These are phyloP conservation scores for Petrocephalus schoutedeni DNA, from an alignment of 2,797 vertebrate genomes.

Conservation along the genomic window DNA sequence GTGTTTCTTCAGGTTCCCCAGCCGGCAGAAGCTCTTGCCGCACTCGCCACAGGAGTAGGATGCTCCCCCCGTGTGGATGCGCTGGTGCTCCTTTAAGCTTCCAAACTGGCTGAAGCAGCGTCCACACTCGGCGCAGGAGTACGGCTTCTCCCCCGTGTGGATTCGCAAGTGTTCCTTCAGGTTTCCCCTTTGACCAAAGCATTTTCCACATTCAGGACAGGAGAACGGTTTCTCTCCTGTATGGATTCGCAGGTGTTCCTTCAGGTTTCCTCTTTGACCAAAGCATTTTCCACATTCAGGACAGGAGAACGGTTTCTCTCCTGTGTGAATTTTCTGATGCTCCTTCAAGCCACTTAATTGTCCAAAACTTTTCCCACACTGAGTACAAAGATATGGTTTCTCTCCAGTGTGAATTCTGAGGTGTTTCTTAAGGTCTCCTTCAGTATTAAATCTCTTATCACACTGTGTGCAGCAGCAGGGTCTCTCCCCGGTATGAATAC, in stretches of 20 bases:
- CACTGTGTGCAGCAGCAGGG: not conserved
- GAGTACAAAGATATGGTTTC: conserved; percentile 6
- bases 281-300: conserved; percentile 11
- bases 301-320: conserved; percentile 1
- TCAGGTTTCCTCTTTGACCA: not conserved
- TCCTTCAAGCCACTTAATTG: not conserved
- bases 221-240: not conserved
- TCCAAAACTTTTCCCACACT: conserved; percentile 15
- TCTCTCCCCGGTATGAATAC: not conserved
- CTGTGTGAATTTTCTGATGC: conserved; percentile 4
- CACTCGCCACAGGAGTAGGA: not conserved
- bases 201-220: not conserved
- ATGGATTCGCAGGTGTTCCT: not conserved
- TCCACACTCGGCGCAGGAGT: not conserved
- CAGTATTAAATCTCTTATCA: not conserved
- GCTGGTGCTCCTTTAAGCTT: not conserved
- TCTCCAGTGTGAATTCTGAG: conserved; percentile 8
- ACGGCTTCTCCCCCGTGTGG: not conserved
- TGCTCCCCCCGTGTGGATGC: not conserved
- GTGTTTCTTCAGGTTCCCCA: not conserved
- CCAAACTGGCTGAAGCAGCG: not conserved
- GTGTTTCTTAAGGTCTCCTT: conserved; percentile 15
- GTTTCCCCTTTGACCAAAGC: not conserved
- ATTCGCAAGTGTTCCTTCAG: not conserved
- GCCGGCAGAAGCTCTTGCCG: not conserved